Base-by-base conservation (phyloP, 1,140 invertebrate genomes). In the Neodiprion pinetum region DNA sequence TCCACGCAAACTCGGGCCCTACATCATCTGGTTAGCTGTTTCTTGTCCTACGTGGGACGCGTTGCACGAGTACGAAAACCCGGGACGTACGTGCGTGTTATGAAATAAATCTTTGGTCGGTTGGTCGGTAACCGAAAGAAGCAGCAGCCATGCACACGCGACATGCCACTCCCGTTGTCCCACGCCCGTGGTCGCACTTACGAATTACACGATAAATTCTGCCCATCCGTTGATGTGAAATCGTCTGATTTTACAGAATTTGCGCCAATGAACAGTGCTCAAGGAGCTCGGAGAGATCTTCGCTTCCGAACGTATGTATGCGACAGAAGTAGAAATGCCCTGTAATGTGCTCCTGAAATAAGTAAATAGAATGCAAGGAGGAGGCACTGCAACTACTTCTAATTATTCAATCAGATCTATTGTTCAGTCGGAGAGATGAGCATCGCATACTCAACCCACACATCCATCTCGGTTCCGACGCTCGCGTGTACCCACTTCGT, bases 371-470 rank as follows among this genome's bases (percentile, higher is more conserved):
- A 74, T 47, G 68, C 48, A 76, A 78, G 77, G 72, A 77, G 72
- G 28, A 14, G 53, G 53, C 9, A 61, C n/a, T 68, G 66, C 48
- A 76, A 73, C 53, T 79, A 76, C 67, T 75, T 77, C 77, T 83
- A 83, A 84, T 84, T 83, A 83, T 84, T 83, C 82, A 84, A 84
- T 84, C 80, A 77, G 50, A 61, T 61, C 53, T 61, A 61, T 61
- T 61, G 53, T 61, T 61, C 53, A 9, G 4, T 61, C 8, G 53
- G 53, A 61, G 53, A 61, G 75, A 80, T 75, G n/a, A 49, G 21
- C 21, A 50, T 48, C n/a, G 71, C 72, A 81, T 81, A 78, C 75
- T 76, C 79, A 69, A 74, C 83, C 83, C 78, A 82, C 82, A 78
- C 80, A 78, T 81, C 80, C 28, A 40, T 69, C 67, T 69, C 21